Evolutionary conservation across 2,888 invertebrate genomes (phyloP).

Genomic region (Aproaerema taeniolella): DNA sequence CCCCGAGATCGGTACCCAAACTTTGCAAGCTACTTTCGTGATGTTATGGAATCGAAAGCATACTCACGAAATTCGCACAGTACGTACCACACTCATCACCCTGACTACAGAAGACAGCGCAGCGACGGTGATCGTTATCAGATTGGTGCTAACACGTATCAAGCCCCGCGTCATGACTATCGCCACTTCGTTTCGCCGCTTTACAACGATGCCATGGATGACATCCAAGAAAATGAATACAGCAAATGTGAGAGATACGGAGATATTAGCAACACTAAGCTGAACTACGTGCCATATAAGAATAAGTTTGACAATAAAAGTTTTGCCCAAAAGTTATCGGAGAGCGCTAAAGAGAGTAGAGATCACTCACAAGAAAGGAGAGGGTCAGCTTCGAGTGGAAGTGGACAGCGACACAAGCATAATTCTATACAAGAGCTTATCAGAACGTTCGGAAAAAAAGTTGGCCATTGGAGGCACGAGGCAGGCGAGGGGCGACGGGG

Average conservation of each 20-base stretch:
- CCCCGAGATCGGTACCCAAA: slow-evolving; percentile 63
- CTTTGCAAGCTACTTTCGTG: slow-evolving; percentile 67
- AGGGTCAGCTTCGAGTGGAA: slow-evolving; percentile 52
- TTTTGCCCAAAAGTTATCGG: slow-evolving; percentile 61
- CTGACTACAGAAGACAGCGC: slow-evolving; percentile 42
- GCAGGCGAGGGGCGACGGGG: slow-evolving; percentile 61
- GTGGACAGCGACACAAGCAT: slow-evolving; percentile 71
- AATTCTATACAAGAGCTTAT: slow-evolving; percentile 88
- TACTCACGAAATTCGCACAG: slow-evolving; percentile 30
- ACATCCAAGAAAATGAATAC: slow-evolving; percentile 68
- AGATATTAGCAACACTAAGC: slow-evolving; percentile 59
- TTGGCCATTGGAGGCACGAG: slow-evolving; percentile 84
- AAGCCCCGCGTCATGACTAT: slow-evolving; percentile 49
- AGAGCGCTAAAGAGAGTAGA: slow-evolving; percentile 38
- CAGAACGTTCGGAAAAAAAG: slow-evolving; percentile 84
- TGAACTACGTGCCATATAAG: slow-evolving; percentile 41
- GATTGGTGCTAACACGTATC: slow-evolving; percentile 43
- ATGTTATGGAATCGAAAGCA: slow-evolving; percentile 46
- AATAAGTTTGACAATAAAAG: slow-evolving; percentile 59
- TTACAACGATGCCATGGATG: slow-evolving; percentile 65
- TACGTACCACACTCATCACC: slow-evolving; percentile 43
- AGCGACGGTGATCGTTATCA: slow-evolving; percentile 53
- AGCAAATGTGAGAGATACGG: slow-evolving; percentile 70
- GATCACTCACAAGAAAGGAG: slow-evolving; percentile 39
- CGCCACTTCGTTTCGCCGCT: slow-evolving; percentile 67